Percentiles rank a stretch among this genome's conserved stretches.
Evolutionary conservation across 1,140 invertebrate species (phyloP).

Genomic region (Matsumurasca onukii): DNA sequence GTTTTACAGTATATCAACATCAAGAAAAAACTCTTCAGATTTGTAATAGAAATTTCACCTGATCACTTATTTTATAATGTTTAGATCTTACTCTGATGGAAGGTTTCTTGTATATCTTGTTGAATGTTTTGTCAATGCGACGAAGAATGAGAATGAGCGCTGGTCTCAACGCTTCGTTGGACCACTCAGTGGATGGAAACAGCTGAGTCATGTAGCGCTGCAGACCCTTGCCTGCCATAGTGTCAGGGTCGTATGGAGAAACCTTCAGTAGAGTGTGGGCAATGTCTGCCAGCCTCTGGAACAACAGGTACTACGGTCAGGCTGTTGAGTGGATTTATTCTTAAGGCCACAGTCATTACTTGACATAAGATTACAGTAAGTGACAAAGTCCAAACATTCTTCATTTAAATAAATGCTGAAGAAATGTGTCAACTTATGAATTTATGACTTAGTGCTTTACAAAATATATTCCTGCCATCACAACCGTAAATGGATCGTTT

Average conservation of each 20-base stretch:
- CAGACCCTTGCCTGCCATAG: conserved; percentile 83
- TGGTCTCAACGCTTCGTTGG: conserved; percentile 89
- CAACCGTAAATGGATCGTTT: too few species aligned
- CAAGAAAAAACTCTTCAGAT: too few species aligned
- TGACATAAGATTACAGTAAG: background rate
- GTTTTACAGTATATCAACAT: too few species aligned
- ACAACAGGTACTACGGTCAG: too few species aligned
- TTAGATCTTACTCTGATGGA: conserved; percentile 67
- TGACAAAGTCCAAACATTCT: background rate
- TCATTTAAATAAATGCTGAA: conserved; percentile 8
- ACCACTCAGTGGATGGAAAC: conserved; percentile 94
- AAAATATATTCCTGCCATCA: too few species aligned
- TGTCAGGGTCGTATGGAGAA: conserved; percentile 94
- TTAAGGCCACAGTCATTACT: conserved; percentile 31
- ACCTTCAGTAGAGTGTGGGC: conserved; percentile 96
- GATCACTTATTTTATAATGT: conserved; percentile 5
- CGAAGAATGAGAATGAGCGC: conserved; percentile 89
- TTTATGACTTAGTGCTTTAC: too few species aligned
- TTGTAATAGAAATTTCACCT: too few species aligned
- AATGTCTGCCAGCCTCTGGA: conserved; percentile 90
- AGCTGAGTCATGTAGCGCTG: conserved; percentile 94
- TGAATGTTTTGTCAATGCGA: conserved; percentile 94
- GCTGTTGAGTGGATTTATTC: too few species aligned
- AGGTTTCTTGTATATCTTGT: conserved; percentile 95
- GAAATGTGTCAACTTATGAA: too few species aligned